Conservation (phyloP, 2,888 invertebrate genomes). For the Platycheirus rosarum region DNA sequence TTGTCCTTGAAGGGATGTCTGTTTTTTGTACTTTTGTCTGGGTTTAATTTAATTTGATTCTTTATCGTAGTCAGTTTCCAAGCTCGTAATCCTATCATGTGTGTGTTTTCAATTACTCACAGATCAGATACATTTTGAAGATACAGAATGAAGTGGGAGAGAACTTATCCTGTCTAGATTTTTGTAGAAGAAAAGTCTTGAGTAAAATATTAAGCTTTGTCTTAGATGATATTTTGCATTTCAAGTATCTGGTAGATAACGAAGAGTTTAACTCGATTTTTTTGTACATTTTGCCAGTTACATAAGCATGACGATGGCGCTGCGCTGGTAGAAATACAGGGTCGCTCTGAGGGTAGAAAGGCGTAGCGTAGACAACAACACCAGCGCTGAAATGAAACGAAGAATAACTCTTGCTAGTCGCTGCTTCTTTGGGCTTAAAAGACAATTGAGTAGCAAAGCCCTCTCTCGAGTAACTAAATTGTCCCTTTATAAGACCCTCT, state of each 20-base stretch:
- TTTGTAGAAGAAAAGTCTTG: conserved; percentile 3
- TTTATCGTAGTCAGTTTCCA: background rate
- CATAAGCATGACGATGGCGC: background rate
- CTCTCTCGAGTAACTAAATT: too few species aligned
- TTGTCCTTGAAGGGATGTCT: too few species aligned
- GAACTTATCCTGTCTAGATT: conserved; percentile 2
- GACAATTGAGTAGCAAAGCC: too few species aligned
- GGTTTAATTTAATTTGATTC: background rate
- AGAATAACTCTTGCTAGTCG: too few species aligned
- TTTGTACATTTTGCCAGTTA: conserved; percentile 5
- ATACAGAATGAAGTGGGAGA: background rate
- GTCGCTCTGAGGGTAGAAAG: background rate
- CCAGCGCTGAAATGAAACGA: too few species aligned
- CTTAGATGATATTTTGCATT: conserved; percentile 1
- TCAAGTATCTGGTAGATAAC: conserved; percentile 47
- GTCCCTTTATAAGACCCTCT: too few species aligned
- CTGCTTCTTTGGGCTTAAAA: too few species aligned
- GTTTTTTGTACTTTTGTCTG: too few species aligned
- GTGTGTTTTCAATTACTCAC: conserved; percentile 18
- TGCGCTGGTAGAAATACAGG: background rate
- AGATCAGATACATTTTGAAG: background rate
- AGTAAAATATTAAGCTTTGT: conserved; percentile 42
- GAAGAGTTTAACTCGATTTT: conserved; percentile 45
- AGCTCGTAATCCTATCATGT: background rate
- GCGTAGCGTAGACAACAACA: too few species aligned